A percentile compares a stretch with the other conserved stretches of the same genome.
Conservation (phyloP, 92 coral and sea anemone species). For the Galaxea fascicularis region DNA sequence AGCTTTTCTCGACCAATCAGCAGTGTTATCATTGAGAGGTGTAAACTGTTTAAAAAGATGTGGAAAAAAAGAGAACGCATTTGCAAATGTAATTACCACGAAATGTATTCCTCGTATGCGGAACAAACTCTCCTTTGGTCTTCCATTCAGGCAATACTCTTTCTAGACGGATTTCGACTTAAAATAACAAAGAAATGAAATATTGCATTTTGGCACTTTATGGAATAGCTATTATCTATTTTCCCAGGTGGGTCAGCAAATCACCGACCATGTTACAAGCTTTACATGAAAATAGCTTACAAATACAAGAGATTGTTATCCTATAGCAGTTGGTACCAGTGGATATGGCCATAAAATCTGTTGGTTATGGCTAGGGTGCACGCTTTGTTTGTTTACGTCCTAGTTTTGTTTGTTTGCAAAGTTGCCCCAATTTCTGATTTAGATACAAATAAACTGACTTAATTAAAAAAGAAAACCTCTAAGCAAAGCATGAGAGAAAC, state of each 20-base stretch:
- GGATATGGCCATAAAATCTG: too few relatives aligned
- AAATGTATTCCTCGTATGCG: not conserved
- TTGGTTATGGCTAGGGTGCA: not conserved
- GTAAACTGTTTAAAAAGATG: not conserved
- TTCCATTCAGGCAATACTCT: not conserved
- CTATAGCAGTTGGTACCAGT: too few relatives aligned
- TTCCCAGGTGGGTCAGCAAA: conserved; percentile 14
- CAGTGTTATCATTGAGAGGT: not conserved
- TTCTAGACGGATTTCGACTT: not conserved
- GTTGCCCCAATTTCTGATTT: not conserved
- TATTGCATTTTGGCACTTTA: conserved; percentile 19
- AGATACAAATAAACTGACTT: not conserved
- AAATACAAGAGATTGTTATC: too few relatives aligned
- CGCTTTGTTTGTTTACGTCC: not conserved
- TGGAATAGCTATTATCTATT: not conserved
- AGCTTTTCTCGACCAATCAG: not conserved
- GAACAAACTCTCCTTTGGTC: conserved; percentile 2
- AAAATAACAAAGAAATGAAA: conserved; percentile 12
- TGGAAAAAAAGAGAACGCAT: not conserved
- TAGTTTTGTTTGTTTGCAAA: not conserved
- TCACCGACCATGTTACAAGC: too few relatives aligned
- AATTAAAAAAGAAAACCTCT: not conserved
- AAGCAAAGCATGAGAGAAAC: not conserved
- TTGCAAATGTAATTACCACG: conserved; percentile 36
- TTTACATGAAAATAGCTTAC: too few relatives aligned